Percentiles rank a stretch among this genome's conserved stretches.
phyloP scores from a whole-genome alignment of 2,888 invertebrate species.

The Parascotia fuliginaria region DNA sequence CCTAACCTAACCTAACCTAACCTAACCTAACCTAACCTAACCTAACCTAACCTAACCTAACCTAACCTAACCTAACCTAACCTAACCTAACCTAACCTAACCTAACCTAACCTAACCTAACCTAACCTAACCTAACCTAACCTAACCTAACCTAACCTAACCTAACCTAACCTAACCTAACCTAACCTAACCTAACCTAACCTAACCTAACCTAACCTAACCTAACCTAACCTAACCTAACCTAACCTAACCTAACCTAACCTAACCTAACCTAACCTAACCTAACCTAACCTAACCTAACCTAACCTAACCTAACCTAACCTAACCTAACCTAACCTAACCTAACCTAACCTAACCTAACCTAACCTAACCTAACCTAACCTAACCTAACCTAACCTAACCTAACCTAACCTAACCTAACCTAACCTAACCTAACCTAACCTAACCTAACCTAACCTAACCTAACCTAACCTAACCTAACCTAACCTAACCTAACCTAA shows the following conservation, averaged over 20 bases:
- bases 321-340: conserved; percentile 11
- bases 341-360: conserved; percentile 11
- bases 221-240: conserved; percentile 23
- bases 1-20: conserved; percentile 15
- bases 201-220: conserved; percentile 25
- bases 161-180: conserved; percentile 21
- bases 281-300: conserved; percentile 28
- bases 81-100: conserved; percentile 21
- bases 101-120: conserved; percentile 15
- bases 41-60: conserved; percentile 22
- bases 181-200: conserved; percentile 23
- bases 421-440: conserved; percentile 11
- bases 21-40: conserved; percentile 14
- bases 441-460: conserved; percentile 9
- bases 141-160: conserved; percentile 18
- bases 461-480: conserved; percentile 26
- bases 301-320: conserved; percentile 13
- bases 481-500: conserved; percentile 29
- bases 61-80: conserved; percentile 21
- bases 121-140: conserved; percentile 15
- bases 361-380: conserved; percentile 13
- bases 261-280: conserved; percentile 27
- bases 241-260: conserved; percentile 28
- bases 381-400: conserved; percentile 14
- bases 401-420: conserved; percentile 14